These are phyloP conservation scores for Thamnaconus septentrionalis DNA, from an alignment of 2,113 vertebrate genomes.

Conservation along the genomic window DNA sequence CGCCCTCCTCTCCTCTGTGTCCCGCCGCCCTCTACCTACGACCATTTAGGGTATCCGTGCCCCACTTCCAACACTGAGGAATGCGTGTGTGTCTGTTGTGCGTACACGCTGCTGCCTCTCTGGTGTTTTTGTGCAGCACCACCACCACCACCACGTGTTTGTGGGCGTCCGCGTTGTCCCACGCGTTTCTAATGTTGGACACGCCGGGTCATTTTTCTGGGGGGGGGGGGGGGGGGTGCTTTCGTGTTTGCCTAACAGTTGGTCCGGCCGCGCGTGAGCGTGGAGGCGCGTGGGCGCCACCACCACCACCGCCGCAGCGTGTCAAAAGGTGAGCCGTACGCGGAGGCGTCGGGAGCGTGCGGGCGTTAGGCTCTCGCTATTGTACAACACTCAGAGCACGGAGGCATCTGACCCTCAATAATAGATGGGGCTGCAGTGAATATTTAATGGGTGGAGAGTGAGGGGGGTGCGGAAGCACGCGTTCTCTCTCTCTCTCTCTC, in stretches of 20 bases:
- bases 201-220: not conserved
- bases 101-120: not conserved
- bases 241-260: slow-evolving; percentile 22
- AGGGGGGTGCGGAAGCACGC: slow-evolving; percentile 44
- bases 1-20: slow-evolving; percentile 40
- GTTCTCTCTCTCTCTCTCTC: too few species aligned
- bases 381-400: slow-evolving; percentile 59
- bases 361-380: slow-evolving; percentile 54
- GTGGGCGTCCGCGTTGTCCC: slow-evolving; percentile 35
- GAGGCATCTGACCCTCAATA: slow-evolving; percentile 76
- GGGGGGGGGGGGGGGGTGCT: slow-evolving; percentile 32
- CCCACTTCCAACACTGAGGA: slow-evolving; percentile 57
- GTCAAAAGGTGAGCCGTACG: slow-evolving; percentile 45
- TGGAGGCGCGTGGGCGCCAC: slow-evolving; percentile 63
- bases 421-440: slow-evolving; percentile 74
- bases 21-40: slow-evolving; percentile 35
- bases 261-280: slow-evolving; percentile 42
- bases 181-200: slow-evolving; percentile 1
- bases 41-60: slow-evolving; percentile 75
- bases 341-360: slow-evolving; percentile 58
- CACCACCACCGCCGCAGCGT: slow-evolving; percentile 57
- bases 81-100: slow-evolving; percentile 40
- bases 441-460: slow-evolving; percentile 71
- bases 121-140: too few species aligned
- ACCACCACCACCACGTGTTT: slow-evolving; percentile 10